Base-by-base conservation (phyloP, 2,113 vertebrate species). In the Struthio camelus region DNA sequence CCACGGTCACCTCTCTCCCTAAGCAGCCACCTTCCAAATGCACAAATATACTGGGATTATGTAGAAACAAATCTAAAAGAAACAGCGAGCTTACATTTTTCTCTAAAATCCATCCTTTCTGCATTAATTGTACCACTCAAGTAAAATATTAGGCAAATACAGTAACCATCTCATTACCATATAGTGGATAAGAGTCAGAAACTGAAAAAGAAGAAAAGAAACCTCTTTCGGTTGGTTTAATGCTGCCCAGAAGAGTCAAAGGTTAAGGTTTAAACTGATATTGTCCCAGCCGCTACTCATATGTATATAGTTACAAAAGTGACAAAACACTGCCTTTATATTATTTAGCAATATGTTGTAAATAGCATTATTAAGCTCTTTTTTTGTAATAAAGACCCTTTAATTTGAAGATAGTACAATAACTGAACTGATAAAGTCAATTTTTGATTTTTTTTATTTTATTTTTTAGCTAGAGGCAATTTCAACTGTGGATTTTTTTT, bases 281-380 rank as follows among this genome's bases (percentile, higher is more conserved):
- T 92, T 96, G 95, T 98, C 98, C 97, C 98, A 98, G 98, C 97
- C 98, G 97, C 96, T 98, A 98, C 97, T 98, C 98, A 97, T 98
- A 87, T 99, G 98, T 98, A 99, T 97, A 98, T 99, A 98, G 97
- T 98, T 98, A 98, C 96, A 98, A 98, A 98, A 98, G 98, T 99
- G 98, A 99, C 96, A 98, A 98, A 98, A 99, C 98, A 99, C 99
- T 99, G 99, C 99, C 99, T 99, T 99, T 99, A 98, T 99, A 99
- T 99, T 98, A 99, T 98, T 99, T 99, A 99, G 99, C 99, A 99
- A 99, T 99, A 99, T 99, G 98, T 99, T 99, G 99, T 99, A 99
- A 98, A 99, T 99, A 99, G 98, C 98, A 98, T 99, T 99, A 98
- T 98, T 98, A 98, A 98, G 98, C 98, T 98, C 98, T 98, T 98